phyloP scores from a whole-genome alignment of 2,888 invertebrate genomes.

The Melinaea menophilus region DNA sequence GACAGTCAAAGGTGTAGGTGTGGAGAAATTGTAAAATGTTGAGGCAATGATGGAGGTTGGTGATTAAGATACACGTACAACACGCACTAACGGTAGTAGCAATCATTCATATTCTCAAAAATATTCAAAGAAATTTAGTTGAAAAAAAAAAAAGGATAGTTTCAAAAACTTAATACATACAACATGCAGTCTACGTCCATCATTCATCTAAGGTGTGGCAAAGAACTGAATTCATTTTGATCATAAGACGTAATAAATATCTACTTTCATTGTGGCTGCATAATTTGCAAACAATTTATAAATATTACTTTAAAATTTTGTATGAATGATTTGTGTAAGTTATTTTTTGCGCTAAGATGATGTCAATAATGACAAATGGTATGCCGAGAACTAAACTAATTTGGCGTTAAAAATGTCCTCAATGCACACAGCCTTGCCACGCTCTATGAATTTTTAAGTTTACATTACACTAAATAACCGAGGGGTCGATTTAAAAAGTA shows the following conservation, averaged over 20 bases:
- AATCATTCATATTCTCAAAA: slow-evolving; percentile 48
- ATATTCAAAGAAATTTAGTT: slow-evolving; percentile 47
- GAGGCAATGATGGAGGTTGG: slow-evolving; percentile 64
- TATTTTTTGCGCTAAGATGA: slow-evolving; percentile 61
- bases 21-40: slow-evolving; percentile 57
- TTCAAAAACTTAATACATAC: slow-evolving; percentile 54
- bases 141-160: slow-evolving; percentile 44
- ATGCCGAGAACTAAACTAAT: slow-evolving; percentile 72
- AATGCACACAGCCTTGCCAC: slow-evolving; percentile 86
- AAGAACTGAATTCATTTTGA: slow-evolving; percentile 72
- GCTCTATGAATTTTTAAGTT: slow-evolving; percentile 76
- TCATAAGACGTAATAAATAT: slow-evolving; percentile 57
- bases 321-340: slow-evolving; percentile 67
- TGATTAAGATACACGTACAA: slow-evolving; percentile 45
- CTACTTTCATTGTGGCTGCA: slow-evolving; percentile 56
- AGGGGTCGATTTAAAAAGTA: slow-evolving; percentile 71
- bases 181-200: slow-evolving; percentile 61
- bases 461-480: slow-evolving; percentile 76
- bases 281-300: slow-evolving; percentile 56
- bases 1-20: slow-evolving; percentile 49
- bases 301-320: slow-evolving; percentile 54
- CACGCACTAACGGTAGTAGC: slow-evolving; percentile 47
- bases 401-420: slow-evolving; percentile 78
- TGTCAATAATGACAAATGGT: slow-evolving; percentile 66
- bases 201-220: slow-evolving; percentile 77